Evolutionary conservation across 2,888 invertebrate species (phyloP), one percentile per base, ranked within the genome.

Genomic region (Melolontha melolontha): DNA sequence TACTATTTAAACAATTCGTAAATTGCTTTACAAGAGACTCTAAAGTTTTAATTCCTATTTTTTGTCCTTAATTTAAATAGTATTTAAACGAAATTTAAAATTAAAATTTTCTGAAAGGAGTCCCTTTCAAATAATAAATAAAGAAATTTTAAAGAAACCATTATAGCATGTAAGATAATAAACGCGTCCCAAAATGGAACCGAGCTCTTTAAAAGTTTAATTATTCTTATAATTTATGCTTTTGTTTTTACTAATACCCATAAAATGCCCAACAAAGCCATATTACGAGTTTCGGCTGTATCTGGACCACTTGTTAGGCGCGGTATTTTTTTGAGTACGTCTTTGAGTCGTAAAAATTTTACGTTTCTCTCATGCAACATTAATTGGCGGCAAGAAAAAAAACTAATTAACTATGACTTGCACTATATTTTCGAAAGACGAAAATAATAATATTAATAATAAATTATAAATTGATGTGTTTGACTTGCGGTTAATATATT

Each of bases 141-240:
- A 29, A 29, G 29, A 8, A 39, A 47, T 16, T 22, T 49, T 12
- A 42, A 34, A 17, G 41, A 55, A 55, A 41, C 55, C 14, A 40
- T 42, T 42, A 41, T 40, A 64, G 52, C 27, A 34, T 34, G 52
- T 29, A 62, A n/a, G n/a, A 42, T 40, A 34, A 52, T 52, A 62
- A 62, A 62, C 14, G 47, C 12, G 59, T 29, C 47, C 34, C 14
- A 29, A n/a, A 62, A 62, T 34, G 59, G 34, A 59, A 22, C 11
- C n/a, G 16, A 16, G 42, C 54, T 47, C 44, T 40, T 65, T 52
- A 65, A 65, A 65, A 65, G 54, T 65, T 65, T 65, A 54, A 65
- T 65, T 65, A 65, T 44, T 44, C 29, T 10, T 47, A 54, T 65
- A 65, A 65, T 65, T 65, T 65, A 65, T 65, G 65, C 65, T 42